A percentile compares a stretch with the other conserved stretches of the same genome.
Conservation (phyloP, 1,140 invertebrate species). For the Drosophila kohkoa region DNA sequence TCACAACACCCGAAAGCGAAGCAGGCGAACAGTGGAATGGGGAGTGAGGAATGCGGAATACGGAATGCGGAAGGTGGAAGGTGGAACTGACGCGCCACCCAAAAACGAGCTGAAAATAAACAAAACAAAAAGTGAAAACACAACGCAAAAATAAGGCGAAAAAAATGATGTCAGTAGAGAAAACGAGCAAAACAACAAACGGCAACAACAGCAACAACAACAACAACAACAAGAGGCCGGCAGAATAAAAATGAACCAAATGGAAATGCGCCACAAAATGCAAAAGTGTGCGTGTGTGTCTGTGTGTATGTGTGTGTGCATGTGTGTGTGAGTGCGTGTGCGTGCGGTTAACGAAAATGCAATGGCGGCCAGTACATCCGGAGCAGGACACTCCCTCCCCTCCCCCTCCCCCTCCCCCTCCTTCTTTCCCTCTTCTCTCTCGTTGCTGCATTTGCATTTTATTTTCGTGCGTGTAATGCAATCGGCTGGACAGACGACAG, state of each 20-base stretch:
- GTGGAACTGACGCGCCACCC: slow-evolving; percentile 39
- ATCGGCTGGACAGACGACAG: slow-evolving; percentile 35
- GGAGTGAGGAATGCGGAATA: too few species aligned
- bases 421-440: neutral
- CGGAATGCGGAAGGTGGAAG: neutral
- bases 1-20: slow-evolving; percentile 42
- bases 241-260: slow-evolving; percentile 79
- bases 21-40: neutral
- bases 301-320: slow-evolving; percentile 32
- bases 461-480: slow-evolving; percentile 74
- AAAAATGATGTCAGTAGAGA: slow-evolving; percentile 80
- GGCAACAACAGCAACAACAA: neutral
- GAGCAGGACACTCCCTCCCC: neutral
- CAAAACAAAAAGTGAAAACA: slow-evolving; percentile 81
- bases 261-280: slow-evolving; percentile 46
- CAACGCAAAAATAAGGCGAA: slow-evolving; percentile 56
- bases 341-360: slow-evolving; percentile 74
- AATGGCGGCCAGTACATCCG: slow-evolving; percentile 62
- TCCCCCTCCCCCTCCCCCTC: neutral
- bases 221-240: slow-evolving; percentile 2
- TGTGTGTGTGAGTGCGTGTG: slow-evolving; percentile 13
- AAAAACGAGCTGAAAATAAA: slow-evolving; percentile 56
- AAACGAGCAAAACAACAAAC: slow-evolving; percentile 76
- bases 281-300: slow-evolving; percentile 10
- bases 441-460: slow-evolving; percentile 71